phyloP scores from a whole-genome alignment of 1,140 invertebrate genomes.

The Pemphigus obesinymphae region DNA sequence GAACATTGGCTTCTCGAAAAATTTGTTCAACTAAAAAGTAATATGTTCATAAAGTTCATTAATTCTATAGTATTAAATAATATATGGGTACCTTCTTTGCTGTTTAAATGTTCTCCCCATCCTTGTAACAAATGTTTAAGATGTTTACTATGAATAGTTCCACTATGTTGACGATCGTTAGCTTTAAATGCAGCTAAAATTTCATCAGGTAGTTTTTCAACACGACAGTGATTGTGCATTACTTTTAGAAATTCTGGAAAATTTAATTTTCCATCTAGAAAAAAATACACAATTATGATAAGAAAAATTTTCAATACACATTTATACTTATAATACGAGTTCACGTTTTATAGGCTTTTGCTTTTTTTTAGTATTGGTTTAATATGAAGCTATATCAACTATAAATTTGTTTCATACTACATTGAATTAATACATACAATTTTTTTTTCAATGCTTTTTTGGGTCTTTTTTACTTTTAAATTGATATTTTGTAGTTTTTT shows the following conservation, averaged over 20 bases:
- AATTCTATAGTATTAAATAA: conserved; percentile 34
- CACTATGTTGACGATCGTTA: conserved; percentile 68
- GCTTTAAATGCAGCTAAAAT: conserved; percentile 84
- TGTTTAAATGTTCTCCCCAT: conserved; percentile 85
- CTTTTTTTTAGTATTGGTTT: no score
- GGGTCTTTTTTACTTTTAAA: no score
- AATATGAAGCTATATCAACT: no score
- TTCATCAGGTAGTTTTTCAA: conserved; percentile 85
- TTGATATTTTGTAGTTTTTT: no score
- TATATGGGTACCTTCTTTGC: conserved; percentile 77
- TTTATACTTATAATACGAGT: conserved; percentile 50
- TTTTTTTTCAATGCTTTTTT: no score
- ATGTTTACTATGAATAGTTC: conserved; percentile 74
- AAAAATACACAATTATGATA: conserved; percentile 41
- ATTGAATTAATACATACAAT: no score
- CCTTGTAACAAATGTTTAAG: conserved; percentile 80
- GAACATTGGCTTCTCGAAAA: conserved; percentile 86
- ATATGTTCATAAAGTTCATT: not conserved
- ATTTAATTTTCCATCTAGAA: conserved; percentile 79
- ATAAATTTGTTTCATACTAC: no score
- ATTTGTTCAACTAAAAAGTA: conserved; percentile 74
- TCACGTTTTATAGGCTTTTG: no score
- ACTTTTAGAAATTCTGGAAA: conserved; percentile 94
- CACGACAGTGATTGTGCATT: conserved; percentile 82
- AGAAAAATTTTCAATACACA: not conserved